Conservation (phyloP, 2,888 invertebrate genomes). For the Hydriomena furcata region DNA sequence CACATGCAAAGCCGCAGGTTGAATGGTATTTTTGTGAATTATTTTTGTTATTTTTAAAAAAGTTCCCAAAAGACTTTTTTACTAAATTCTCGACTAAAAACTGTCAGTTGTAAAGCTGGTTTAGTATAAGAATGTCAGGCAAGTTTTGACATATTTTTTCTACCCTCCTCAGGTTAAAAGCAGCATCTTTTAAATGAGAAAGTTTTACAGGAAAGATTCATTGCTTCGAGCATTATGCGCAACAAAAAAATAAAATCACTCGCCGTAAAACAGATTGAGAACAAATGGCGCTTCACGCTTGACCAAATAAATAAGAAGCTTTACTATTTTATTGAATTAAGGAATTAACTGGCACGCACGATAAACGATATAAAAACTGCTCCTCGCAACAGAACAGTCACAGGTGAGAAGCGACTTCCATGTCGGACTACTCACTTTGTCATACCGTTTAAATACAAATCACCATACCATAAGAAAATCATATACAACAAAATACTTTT, state of each 20-base stretch:
- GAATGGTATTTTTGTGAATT: too few species aligned
- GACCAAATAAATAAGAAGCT: constrained; percentile 76
- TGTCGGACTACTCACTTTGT: constrained; percentile 84
- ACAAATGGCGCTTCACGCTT: constrained; percentile 67
- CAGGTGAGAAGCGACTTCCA: constrained; percentile 81
- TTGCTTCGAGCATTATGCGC: constrained; percentile 10
- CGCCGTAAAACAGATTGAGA: constrained; percentile 62
- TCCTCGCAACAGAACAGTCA: constrained; percentile 38
- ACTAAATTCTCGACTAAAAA: too few species aligned
- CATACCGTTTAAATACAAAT: constrained; percentile 43
- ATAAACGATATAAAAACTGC: constrained; percentile 70
- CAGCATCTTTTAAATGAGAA: constrained; percentile 8
- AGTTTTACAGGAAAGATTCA: constrained; percentile 16
- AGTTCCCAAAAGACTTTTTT: too few species aligned
- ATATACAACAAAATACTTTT: constrained; percentile 26
- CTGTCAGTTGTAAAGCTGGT: too few species aligned
- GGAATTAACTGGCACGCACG: constrained; percentile 80
- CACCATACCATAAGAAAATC: not conserved
- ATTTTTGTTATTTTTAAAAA: too few species aligned
- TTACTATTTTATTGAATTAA: constrained; percentile 82
- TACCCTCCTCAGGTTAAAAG: constrained; percentile 2
- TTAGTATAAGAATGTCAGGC: too few species aligned
- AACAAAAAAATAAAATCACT: constrained; percentile 43
- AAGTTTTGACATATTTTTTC: not conserved
- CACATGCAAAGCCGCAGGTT: too few species aligned